Evolutionary conservation across 2,888 invertebrate genomes (phyloP).

Genomic region (Eulithis testata): DNA sequence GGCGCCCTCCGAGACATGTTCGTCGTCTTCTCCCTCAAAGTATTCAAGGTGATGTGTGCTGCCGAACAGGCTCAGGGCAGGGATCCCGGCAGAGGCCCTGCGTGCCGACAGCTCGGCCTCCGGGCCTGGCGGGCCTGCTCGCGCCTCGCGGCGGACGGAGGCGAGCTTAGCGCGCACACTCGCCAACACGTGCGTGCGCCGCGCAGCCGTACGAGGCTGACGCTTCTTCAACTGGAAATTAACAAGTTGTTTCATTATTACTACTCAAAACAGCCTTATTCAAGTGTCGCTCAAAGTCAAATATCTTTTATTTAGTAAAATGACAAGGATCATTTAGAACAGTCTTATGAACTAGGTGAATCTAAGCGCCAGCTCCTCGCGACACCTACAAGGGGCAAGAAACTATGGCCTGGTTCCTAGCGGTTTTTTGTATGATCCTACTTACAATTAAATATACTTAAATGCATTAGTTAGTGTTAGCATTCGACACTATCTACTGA

Average conservation of each 20-base stretch:
- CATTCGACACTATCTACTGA: no score
- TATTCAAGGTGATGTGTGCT: conserved; percentile 88
- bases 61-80: conserved; percentile 85
- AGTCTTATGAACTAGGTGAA: no score
- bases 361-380: no score
- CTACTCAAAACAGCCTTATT: no score
- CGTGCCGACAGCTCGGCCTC: conserved; percentile 34
- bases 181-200: conserved; percentile 61
- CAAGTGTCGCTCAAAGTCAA: no score
- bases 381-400: no score
- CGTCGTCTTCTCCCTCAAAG: conserved; percentile 82
- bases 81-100: conserved; percentile 55
- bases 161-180: conserved; percentile 70
- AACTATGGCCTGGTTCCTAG: no score
- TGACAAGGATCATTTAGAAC: no score
- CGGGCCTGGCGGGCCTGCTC: conserved; percentile 16
- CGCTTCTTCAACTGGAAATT: conserved; percentile 55
- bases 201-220: conserved; percentile 72
- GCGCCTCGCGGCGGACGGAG: conserved; percentile 34
- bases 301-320: no score
- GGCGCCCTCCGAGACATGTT: conserved; percentile 52
- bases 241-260: neutral
- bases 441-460: no score
- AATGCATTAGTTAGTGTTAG: no score
- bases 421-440: no score